These are phyloP conservation scores for Drosophila kohkoa DNA, from an alignment of 1,140 invertebrate species.

Conservation along the genomic window DNA sequence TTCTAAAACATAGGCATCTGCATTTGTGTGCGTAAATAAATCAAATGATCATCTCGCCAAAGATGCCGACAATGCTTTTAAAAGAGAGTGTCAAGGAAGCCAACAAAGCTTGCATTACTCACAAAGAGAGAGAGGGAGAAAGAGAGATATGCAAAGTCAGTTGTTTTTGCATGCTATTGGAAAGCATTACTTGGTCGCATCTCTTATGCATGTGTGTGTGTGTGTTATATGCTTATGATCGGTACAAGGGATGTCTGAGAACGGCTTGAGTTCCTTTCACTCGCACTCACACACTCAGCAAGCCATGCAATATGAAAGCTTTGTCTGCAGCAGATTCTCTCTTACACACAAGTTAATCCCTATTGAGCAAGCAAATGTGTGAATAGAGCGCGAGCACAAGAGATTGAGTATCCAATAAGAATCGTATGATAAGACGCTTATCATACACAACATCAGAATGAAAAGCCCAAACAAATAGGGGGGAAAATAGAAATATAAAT, in stretches of 20 bases:
- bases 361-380: constrained; percentile 3
- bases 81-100: too few relatives aligned
- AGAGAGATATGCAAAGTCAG: neutral
- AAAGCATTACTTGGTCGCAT: neutral
- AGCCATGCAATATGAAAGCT: neutral
- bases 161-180: neutral
- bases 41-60: constrained; percentile 11
- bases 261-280: neutral
- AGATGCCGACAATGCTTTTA: neutral
- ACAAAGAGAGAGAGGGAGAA: neutral
- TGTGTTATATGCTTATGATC: neutral
- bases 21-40: constrained; percentile 4
- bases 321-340: constrained; percentile 5
- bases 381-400: neutral
- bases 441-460: constrained; percentile 23
- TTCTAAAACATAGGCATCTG: neutral
- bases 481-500: constrained; percentile 9
- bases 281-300: neutral
- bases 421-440: constrained; percentile 47
- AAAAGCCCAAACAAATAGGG: constrained; percentile 32
- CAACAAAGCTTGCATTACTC: too few relatives aligned
- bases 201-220: neutral
- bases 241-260: neutral
- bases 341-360: neutral
- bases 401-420: constrained; percentile 23